These are phyloP conservation scores for Xestia xanthographa DNA, from an alignment of 2,888 invertebrate species.

Conservation along the genomic window DNA sequence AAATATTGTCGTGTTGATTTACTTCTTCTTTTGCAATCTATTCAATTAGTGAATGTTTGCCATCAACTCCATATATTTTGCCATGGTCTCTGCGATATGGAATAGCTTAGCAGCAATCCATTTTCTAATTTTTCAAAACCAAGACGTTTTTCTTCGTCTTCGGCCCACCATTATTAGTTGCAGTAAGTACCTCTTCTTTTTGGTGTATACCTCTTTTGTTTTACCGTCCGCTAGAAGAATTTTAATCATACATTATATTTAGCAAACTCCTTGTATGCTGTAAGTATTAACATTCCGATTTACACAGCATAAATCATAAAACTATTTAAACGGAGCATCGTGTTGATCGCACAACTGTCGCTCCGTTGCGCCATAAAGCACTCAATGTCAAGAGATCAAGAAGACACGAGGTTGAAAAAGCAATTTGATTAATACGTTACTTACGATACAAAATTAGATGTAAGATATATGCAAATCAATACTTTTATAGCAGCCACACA, in stretches of 20 bases:
- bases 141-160: background rate
- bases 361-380: constrained; percentile 58
- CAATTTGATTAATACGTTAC: constrained; percentile 85
- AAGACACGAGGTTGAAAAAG: constrained; percentile 78
- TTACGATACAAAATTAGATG: constrained; percentile 81
- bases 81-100: background rate
- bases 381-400: constrained; percentile 72
- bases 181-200: background rate
- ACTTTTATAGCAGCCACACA: constrained; percentile 84
- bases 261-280: constrained; percentile 14
- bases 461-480: constrained; percentile 84
- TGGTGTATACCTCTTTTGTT: too few relatives aligned
- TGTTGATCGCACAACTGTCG: constrained; percentile 55
- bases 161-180: background rate
- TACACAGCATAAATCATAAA: constrained; percentile 50
- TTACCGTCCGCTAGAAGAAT: background rate
- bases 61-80: background rate
- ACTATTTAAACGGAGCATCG: constrained; percentile 43
- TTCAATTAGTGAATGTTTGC: background rate
- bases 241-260: constrained; percentile 8
- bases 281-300: constrained; percentile 53
- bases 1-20: background rate
- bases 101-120: background rate
- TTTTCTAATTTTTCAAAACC: background rate
- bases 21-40: background rate